Base-by-base conservation (phyloP, 2,113 vertebrate species). In the Dipodomys merriami region DNA sequence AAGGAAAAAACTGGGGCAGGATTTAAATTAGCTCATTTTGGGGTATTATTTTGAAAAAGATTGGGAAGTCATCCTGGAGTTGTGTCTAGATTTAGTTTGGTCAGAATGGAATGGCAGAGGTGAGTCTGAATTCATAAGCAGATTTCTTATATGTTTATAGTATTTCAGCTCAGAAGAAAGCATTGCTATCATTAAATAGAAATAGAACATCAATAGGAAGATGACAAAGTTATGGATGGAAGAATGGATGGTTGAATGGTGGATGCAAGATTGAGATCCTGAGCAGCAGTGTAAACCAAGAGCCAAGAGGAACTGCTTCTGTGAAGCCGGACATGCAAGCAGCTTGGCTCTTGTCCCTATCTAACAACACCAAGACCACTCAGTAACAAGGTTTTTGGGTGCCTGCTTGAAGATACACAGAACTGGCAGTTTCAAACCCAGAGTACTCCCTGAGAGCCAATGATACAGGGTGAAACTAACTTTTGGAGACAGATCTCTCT, bases 141-240 rank as follows among this genome's bases (percentile, higher is more conserved):
- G 15, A 79, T 88, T 65, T 91, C 67, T 44, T 8, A 29, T 68
- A 18, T 73, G 25, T 78, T 94, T 83, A 74, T 89, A 68, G 71
- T 83, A 44, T 25, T 62, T 86, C 19, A 88, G 33, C 68, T 92
- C 88, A 84, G 20, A 65, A 65, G 6, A 44, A 57, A 83, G 68
- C 29, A 73, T 30, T 27, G 13, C 18, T 87, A 29, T 11, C 83
- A 86, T 95, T 82, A 78, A 90, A 83, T 68, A 80, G 46, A 87
- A 27, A 73, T 57, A 92, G 67, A 76, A 49, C 1, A 39, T 74
- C 44, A 78, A 49, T 74, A 49, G 30, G 57, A 83, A 10, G 53
- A 35, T 69, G 20, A 73, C 23, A 73, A 7, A 7, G 10, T 73
- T 23, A 25, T 49, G 49, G 49, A 49, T 49, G 49, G 49, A 49